Evolutionary conservation across 2,888 invertebrate species (phyloP), one percentile per base, ranked within the genome.

Genomic region (Ormyrus rosae): DNA sequence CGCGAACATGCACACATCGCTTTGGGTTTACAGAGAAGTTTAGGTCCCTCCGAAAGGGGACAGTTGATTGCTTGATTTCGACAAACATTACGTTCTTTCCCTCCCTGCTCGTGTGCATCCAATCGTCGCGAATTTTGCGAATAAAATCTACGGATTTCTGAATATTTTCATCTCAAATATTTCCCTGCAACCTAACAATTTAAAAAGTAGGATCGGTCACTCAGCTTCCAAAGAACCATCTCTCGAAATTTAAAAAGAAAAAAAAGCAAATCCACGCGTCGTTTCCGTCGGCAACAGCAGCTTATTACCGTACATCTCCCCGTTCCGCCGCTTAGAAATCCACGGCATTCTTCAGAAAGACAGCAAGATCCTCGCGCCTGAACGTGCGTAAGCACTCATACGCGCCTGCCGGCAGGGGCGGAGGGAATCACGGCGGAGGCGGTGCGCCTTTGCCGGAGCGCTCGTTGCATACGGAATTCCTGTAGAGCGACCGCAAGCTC

Each of bases 11-110:
- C 65, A 46, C 19, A 61, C 13, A 19, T 13, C 51, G 8, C 8
- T 60, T 19, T 60, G 19, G 61, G 45, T 19, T 58, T 67, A 6
- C 46, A 63, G 53, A 50, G 56, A 56, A 60, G 53, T 55, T 13
- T 48, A 64, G 55, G 46, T n/a, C 9, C 53, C 50, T 19, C 19
- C 19, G 55, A 45, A 34, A 64, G 56, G 63, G 76, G 76, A 70
- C 76, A 77, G 84, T 84, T 87, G 88, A 88, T 88, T 88, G 87
- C 87, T 87, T 88, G 87, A 88, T 88, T 88, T 88, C 88, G 86
- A 86, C 89, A 87, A 88, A 88, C 87, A 87, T 86, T 85, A 84
- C 69, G 19, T 6, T 34, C 65, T 65, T 13, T 50, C 6, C 7
- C 19, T 50, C 60, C 45, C 8, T 6, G 5, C 19, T 8, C 53